Percentiles rank a stretch among this genome's conserved stretches.
Conservation (phyloP, 2,888 invertebrate genomes). For the Drosophila helvetica region DNA sequence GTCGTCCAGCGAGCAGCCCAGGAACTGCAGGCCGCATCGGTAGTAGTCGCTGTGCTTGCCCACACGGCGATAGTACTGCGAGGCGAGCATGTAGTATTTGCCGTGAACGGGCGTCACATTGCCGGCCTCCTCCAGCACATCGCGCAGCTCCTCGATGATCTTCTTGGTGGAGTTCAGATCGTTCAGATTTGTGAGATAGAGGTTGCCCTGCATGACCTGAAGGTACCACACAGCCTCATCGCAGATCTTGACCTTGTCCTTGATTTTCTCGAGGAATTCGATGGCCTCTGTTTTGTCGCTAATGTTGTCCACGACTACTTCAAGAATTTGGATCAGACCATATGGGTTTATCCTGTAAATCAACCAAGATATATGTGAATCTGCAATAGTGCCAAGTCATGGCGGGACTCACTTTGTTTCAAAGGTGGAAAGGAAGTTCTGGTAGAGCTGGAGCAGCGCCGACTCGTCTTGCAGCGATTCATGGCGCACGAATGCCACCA, state of each 20-base stretch:
- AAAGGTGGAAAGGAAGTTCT: constrained; percentile 95
- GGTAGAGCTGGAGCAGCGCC: constrained; percentile 92
- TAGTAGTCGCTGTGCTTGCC: constrained; percentile 98
- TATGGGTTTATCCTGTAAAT: constrained; percentile 94
- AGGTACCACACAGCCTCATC: constrained; percentile 91
- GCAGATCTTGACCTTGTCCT: constrained; percentile 93
- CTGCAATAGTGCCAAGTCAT: constrained; percentile 12
- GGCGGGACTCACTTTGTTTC: constrained; percentile 93
- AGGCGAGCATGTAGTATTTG: constrained; percentile 95
- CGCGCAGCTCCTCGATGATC: constrained; percentile 94
- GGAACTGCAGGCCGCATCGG: constrained; percentile 93
- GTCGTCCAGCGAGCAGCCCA: constrained; percentile 90
- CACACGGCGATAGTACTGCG: constrained; percentile 92
- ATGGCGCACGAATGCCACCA: constrained; percentile 91
- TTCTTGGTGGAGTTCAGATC: constrained; percentile 92
- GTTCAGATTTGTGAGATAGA: constrained; percentile 90
- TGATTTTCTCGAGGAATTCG: constrained; percentile 94
- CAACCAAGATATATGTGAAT: not conserved
- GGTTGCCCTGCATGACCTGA: constrained; percentile 91
- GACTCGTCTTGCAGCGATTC: constrained; percentile 91
- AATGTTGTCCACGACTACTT: constrained; percentile 90
- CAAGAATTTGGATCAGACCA: constrained; percentile 94
- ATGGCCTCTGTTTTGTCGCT: constrained; percentile 92
- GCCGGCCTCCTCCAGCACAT: constrained; percentile 93
- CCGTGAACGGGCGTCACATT: constrained; percentile 97